Evolutionary conservation across 2,797 vertebrate species (phyloP).

Genomic region (Novumbra hubbsi): DNA sequence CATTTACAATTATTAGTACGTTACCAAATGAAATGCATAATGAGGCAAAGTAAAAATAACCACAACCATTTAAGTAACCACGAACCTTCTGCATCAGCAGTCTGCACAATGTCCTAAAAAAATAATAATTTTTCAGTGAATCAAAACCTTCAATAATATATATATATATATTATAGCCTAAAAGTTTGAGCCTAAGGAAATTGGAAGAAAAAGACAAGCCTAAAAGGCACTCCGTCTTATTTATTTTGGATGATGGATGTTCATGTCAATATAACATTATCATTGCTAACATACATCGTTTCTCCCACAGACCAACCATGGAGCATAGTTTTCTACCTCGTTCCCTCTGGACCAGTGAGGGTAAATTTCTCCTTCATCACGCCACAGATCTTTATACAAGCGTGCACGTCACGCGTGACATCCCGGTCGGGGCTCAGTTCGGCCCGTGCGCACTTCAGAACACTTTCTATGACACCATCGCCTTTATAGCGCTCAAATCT

Average conservation of each 20-base stretch:
- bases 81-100: background rate
- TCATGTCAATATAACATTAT: background rate
- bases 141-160: background rate
- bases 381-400: conserved; percentile 78
- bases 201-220: too few species aligned
- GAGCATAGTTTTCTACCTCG: conserved; percentile 78
- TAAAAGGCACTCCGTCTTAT: background rate
- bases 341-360: conserved; percentile 78
- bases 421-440: conserved; percentile 80
- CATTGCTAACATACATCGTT: background rate
- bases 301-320: conserved; percentile 70
- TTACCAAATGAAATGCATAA: background rate
- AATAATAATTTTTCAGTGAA: background rate
- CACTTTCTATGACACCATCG: conserved; percentile 83
- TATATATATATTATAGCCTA: too few species aligned
- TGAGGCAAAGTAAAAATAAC: background rate
- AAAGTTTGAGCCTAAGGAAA: too few species aligned
- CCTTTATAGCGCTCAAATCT: conserved; percentile 88
- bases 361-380: conserved; percentile 77
- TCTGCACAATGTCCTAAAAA: background rate
- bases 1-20: background rate
- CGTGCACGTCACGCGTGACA: conserved; percentile 84
- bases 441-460: conserved; percentile 84
- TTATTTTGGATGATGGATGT: background rate
- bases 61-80: background rate